Evolutionary conservation across 2,113 vertebrate species (phyloP), one percentile per base, ranked within the genome.

Genomic region (Gobio gobio): DNA sequence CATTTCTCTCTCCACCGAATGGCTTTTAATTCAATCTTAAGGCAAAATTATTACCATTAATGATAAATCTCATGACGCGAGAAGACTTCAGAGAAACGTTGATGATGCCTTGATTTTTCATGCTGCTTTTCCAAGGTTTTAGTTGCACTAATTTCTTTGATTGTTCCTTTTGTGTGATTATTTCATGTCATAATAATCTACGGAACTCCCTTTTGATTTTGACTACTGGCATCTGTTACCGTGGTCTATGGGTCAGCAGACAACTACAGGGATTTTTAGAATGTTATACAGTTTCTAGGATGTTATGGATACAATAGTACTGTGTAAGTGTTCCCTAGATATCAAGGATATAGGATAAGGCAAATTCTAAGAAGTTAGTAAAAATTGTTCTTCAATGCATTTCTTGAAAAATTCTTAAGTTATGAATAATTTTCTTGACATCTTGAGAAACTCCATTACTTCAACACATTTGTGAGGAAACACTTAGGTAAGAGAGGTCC

Each of bases 1-100:
- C 22, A 47, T 5, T 47, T 4, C 3, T 45, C 8, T 5, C 40
- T 24, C n/a, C n/a, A 47, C 10, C 18, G 1, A 79, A 45, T 20
- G 78, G n/a, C n/a, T 47, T 73, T 74, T 70, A 24, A 73, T 24
- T 47, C 24, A 73, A 47, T 24, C n/a, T 78, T 63, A 26, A 79
- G 7, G 14, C 12, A 3, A 63, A 79, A 61, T 61, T 45, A 63
- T 10, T 16, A 45, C 14, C 14, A 63, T 45, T 47, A 26, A 45
- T 61, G 56, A 43, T 63, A 45, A 2, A 2, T 63, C 18, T 43
- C 10, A 18, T 61, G 26, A 63, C 13, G 6, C 13, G 36, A 20
- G 36, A 13, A 43, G n/a, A 14, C 12, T 63, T 61, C 13, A 18
- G 40, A 26, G 58, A 24, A 63, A 24, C 7, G 1, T 8, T 10